Conservation (phyloP, 2,113 vertebrate species). For the Apistogramma diplotaenia region DNA sequence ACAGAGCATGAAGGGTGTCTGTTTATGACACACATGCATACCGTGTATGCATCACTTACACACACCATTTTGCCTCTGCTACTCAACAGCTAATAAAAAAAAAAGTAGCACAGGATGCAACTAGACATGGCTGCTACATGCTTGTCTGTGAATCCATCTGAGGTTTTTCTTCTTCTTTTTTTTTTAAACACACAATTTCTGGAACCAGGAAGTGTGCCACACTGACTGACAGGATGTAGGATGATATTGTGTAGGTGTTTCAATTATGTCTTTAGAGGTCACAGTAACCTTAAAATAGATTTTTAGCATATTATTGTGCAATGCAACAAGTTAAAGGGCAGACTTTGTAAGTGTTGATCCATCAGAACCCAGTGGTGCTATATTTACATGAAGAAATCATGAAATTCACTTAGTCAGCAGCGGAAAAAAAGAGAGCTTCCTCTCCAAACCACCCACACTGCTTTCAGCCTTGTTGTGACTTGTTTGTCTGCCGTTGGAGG, state of each 20-base stretch:
- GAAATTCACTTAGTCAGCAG: constrained; percentile 69
- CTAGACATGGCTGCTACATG: constrained; percentile 19
- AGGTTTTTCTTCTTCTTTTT: neutral
- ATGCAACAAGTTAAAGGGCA: constrained; percentile 20
- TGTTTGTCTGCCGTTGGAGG: constrained; percentile 66
- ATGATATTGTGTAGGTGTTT: constrained; percentile 31
- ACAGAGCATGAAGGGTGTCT: constrained; percentile 66
- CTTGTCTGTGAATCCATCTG: constrained; percentile 15
- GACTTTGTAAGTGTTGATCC: constrained; percentile 26
- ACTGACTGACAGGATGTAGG: constrained; percentile 61
- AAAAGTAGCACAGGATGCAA: constrained; percentile 41
- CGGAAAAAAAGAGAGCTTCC: constrained; percentile 53
- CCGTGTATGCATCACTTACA: constrained; percentile 10
- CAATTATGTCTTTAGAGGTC: constrained; percentile 42
- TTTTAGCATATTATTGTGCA: constrained; percentile 7
- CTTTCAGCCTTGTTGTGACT: constrained; percentile 73
- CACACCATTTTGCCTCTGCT: constrained; percentile 28
- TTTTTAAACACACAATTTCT: constrained; percentile 42
- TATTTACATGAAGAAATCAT: constrained; percentile 62
- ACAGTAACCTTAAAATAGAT: constrained; percentile 23
- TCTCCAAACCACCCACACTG: constrained; percentile 65
- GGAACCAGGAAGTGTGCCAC: constrained; percentile 68
- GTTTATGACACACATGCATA: constrained; percentile 54
- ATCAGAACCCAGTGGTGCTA: constrained; percentile 27
- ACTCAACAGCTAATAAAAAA: constrained; percentile 42